Conservation (phyloP, 2,797 vertebrate genomes). For the Rhabdomys pumilio region DNA sequence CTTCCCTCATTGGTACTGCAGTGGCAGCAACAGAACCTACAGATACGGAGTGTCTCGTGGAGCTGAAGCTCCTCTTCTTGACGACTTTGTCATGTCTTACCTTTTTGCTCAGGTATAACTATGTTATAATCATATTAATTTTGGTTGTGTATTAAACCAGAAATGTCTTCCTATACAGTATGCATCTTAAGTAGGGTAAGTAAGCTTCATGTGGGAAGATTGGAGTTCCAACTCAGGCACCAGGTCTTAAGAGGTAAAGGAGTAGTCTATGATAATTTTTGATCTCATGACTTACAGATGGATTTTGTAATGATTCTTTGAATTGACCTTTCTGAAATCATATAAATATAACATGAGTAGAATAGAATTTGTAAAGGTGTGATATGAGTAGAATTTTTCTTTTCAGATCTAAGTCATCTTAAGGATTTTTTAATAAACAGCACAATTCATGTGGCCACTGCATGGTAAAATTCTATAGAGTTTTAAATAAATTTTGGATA, state of each 20-base stretch:
- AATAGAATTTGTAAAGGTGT: too few relatives aligned
- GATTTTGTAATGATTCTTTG: slow-evolving; percentile 63
- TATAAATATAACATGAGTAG: too few relatives aligned
- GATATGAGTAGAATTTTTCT: not conserved
- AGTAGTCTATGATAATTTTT: slow-evolving; percentile 56
- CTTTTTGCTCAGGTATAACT: slow-evolving; percentile 95
- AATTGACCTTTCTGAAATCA: slow-evolving; percentile 56
- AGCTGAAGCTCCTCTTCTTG: slow-evolving; percentile 94
- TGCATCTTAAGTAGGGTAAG: slow-evolving; percentile 35
- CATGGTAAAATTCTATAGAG: slow-evolving; percentile 50
- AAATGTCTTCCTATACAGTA: slow-evolving; percentile 1
- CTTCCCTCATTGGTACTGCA: slow-evolving; percentile 96
- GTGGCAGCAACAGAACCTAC: slow-evolving; percentile 91
- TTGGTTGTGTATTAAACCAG: slow-evolving; percentile 13
- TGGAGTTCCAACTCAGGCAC: not conserved
- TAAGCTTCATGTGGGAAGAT: slow-evolving; percentile 40
- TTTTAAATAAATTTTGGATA: slow-evolving; percentile 28
- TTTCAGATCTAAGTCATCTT: slow-evolving; percentile 47
- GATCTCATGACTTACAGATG: slow-evolving; percentile 20
- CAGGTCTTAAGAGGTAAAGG: not conserved
- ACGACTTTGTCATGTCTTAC: slow-evolving; percentile 95
- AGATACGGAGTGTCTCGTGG: slow-evolving; percentile 94
- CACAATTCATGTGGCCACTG: not conserved
- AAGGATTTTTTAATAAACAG: slow-evolving; percentile 48
- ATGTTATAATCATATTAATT: not conserved